Base-by-base conservation (phyloP, 2,113 vertebrate species). In the Bubalus kerabau region DNA sequence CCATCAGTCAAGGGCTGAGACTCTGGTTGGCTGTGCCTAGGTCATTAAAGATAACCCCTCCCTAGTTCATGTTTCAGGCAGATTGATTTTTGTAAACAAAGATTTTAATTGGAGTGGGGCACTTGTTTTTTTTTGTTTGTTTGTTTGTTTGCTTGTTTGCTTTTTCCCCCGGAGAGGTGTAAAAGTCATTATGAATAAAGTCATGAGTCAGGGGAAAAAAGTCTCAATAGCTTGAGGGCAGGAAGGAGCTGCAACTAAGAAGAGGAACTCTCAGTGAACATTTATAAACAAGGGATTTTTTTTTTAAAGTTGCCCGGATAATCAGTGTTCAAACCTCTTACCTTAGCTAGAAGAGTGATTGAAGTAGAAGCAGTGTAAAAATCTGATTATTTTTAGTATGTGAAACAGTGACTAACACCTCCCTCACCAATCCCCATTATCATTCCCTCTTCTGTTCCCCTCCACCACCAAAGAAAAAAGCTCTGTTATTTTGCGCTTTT, bases 401-500 rank as follows among this genome's bases (percentile, higher is more conserved):
- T 71, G 54, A 83, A 84, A 32, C 32, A 87, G 17, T 84, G 8
- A 52, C 64, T 52, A n/a, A 56, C 13, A 10, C 46, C 46, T 94
- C 67, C 56, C 23, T 74, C 2, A 9, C 19, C 48, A 10, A 5
- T 15, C 19, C 59, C 28, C 19, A 19, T 94, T 90, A 92, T 78
- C 24, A 46, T 88, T 89, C 43, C 76, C 86, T 67, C 17, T n/a
- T 23, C 19, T 36, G 13, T 54, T 28, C 11, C 32, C 15, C 32
- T 7, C 9, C 8, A 28, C 23, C 23, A 46, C 40, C 62, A 21
- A 16, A 54, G 57, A 84, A 92, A 90, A 94, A 67, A 80, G 14
- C 23, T 50, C n/a, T 93, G 13, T 83, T 87, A 40, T 92, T 90
- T 92, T 94, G 64, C 90, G 17, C 12, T 97, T 94, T 90, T 48